Evolutionary conservation across 2,797 vertebrate genomes (phyloP).

Genomic region (Natrix natrix): DNA sequence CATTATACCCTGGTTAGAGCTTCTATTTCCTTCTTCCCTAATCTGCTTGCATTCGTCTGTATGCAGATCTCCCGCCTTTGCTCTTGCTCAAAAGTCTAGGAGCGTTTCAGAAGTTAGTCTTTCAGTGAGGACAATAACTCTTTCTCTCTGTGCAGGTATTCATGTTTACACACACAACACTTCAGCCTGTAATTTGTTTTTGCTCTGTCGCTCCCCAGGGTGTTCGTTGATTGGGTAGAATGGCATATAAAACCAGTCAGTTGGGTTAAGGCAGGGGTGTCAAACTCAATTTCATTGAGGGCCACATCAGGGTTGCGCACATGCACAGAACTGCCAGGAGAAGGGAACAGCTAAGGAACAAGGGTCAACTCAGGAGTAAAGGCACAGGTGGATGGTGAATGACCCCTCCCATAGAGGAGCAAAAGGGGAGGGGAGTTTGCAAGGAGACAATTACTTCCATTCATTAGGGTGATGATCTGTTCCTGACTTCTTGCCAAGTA

Average conservation of each 20-base stretch:
- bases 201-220: neutral
- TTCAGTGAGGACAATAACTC: neutral
- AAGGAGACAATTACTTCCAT: no score
- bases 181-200: neutral
- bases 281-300: no score
- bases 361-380: no score
- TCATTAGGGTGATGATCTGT: no score
- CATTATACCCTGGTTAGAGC: conserved; percentile 14
- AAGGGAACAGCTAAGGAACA: no score
- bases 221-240: neutral
- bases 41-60: neutral
- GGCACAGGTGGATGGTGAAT: no score
- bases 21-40: conserved; percentile 11
- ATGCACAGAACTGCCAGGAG: no score
- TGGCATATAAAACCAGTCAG: neutral
- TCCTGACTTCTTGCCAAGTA: no score
- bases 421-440: no score
- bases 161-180: neutral
- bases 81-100: neutral
- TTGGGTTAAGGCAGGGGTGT: neutral
- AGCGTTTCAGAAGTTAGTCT: neutral
- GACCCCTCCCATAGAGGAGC: no score
- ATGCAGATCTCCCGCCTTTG: neutral
- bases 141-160: neutral
- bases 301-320: no score